These are phyloP conservation scores for Trematomus bernacchii DNA, from an alignment of 2,797 vertebrate species.

Conservation along the genomic window DNA sequence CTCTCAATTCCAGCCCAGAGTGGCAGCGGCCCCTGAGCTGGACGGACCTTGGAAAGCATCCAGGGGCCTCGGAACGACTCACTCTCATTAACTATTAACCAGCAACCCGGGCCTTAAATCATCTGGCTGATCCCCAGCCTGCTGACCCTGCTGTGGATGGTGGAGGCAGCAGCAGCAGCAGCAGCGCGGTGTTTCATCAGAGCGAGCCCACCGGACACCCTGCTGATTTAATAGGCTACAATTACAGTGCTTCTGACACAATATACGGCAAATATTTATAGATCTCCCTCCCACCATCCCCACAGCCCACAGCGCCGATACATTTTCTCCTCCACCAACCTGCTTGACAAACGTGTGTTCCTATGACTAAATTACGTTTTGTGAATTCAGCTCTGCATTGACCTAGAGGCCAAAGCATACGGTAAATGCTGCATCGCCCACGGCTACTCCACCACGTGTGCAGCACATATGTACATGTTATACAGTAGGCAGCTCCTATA, in stretches of 20 bases:
- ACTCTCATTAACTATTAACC: slow-evolving; percentile 81
- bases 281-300: slow-evolving; percentile 66
- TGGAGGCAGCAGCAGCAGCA: slow-evolving; percentile 49
- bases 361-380: slow-evolving; percentile 60
- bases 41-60: slow-evolving; percentile 58
- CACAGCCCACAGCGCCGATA: slow-evolving; percentile 41
- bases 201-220: slow-evolving; percentile 62
- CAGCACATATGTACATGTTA: background rate
- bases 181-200: slow-evolving; percentile 65
- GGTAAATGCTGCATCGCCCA: slow-evolving; percentile 26
- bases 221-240: slow-evolving; percentile 79
- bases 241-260: slow-evolving; percentile 78
- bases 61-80: slow-evolving; percentile 59
- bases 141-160: slow-evolving; percentile 75
- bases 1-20: slow-evolving; percentile 51
- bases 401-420: slow-evolving; percentile 46
- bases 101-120: slow-evolving; percentile 72
- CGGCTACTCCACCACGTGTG: slow-evolving; percentile 19
- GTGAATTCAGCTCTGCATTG: slow-evolving; percentile 17
- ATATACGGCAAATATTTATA: slow-evolving; percentile 78
- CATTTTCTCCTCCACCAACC: slow-evolving; percentile 29
- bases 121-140: slow-evolving; percentile 67
- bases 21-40: slow-evolving; percentile 51
- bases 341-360: slow-evolving; percentile 36
- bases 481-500: background rate